Conservation (phyloP, 2,797 vertebrate species). For the Harpagifer antarcticus region DNA sequence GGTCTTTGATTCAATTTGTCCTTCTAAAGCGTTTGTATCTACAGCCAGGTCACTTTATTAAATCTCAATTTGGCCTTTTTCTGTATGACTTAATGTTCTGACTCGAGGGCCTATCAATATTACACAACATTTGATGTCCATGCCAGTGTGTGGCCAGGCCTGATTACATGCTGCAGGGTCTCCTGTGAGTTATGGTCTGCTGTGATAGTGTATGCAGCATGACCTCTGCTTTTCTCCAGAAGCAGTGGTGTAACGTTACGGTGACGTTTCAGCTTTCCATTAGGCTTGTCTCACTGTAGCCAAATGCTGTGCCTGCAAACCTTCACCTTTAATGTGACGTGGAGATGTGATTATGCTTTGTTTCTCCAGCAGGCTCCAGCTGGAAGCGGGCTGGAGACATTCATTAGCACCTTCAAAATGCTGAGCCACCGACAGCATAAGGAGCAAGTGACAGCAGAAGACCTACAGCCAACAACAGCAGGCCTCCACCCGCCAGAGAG, state of each 20-base stretch:
- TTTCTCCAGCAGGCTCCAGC: conserved; percentile 61
- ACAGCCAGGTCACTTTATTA: no score
- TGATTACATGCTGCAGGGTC: conserved; percentile 24
- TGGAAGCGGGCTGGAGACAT: conserved; percentile 63
- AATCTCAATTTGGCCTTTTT: no score
- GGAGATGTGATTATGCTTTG: conserved; percentile 64
- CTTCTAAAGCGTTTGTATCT: no score
- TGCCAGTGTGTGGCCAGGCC: not conserved
- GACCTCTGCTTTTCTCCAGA: conserved; percentile 15
- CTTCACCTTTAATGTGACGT: conserved; percentile 60
- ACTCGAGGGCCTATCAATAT: conserved; percentile 17
- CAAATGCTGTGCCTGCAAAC: conserved; percentile 58
- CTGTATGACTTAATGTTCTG: conserved; percentile 14
- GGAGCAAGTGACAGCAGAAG: conserved; percentile 43
- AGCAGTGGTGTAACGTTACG: conserved; percentile 6
- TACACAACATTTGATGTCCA: conserved; percentile 14
- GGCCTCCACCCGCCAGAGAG: conserved; percentile 31
- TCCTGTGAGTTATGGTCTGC: conserved; percentile 2
- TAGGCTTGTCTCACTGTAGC: conserved; percentile 12
- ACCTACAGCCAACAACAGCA: conserved; percentile 53
- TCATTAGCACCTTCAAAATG: conserved; percentile 66
- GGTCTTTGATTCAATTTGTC: no score
- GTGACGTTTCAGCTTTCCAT: conserved; percentile 31
- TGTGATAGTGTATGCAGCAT: not conserved
- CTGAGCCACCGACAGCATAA: conserved; percentile 36